These are phyloP conservation scores for Argyresthia goedartella DNA, from an alignment of 2,888 invertebrate species.

Conservation along the genomic window DNA sequence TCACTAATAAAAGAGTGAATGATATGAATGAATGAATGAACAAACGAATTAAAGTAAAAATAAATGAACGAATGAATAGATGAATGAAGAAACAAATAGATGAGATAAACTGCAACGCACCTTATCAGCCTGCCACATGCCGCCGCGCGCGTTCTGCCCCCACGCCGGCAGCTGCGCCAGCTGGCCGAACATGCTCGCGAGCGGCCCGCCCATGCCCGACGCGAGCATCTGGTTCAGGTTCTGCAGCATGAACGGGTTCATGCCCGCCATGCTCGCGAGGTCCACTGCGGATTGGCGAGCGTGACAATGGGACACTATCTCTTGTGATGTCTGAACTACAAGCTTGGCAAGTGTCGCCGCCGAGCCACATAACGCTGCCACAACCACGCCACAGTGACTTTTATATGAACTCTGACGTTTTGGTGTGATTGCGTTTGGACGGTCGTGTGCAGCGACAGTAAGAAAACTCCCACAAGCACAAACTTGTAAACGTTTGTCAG, in stretches of 20 bases:
- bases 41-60: too few species aligned
- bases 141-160: constrained; percentile 30
- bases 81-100: too few species aligned
- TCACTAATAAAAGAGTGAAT: too few species aligned
- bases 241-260: constrained; percentile 64
- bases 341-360: not conserved
- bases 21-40: too few species aligned
- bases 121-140: constrained; percentile 43
- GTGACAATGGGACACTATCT: not conserved
- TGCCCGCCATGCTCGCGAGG: constrained; percentile 71
- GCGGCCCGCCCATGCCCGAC: constrained; percentile 56
- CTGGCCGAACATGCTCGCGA: constrained; percentile 51
- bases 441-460: too few species aligned
- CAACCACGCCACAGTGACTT: too few species aligned
- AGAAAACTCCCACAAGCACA: too few species aligned
- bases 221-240: constrained; percentile 60
- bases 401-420: too few species aligned
- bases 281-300: constrained; percentile 63
- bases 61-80: too few species aligned
- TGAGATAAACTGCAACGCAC: constrained; percentile 15
- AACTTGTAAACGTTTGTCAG: too few species aligned
- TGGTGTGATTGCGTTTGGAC: too few species aligned
- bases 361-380: too few species aligned
- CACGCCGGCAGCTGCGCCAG: constrained; percentile 37
- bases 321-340: not conserved